phyloP scores from a whole-genome alignment of 1,140 invertebrate species.

The Nasonia vitripennis region DNA sequence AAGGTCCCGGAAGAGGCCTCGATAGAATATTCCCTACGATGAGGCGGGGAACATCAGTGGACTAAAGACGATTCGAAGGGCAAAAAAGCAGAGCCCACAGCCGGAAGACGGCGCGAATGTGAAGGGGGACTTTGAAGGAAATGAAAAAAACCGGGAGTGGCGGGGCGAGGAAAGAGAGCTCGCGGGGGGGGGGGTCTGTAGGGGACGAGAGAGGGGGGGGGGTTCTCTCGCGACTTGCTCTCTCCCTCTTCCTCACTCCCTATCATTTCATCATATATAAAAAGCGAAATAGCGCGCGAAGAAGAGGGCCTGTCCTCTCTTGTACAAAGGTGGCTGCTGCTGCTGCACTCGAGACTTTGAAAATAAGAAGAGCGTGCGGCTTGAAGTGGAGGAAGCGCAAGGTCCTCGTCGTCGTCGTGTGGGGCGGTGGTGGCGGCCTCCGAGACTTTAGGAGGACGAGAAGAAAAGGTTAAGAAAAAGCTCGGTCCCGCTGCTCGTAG shows the following conservation, averaged over 20 bases:
- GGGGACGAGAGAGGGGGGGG: neutral
- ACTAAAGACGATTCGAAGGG: neutral
- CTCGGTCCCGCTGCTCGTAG: neutral
- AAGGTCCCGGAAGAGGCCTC: conserved; percentile 28
- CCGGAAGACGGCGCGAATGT: neutral
- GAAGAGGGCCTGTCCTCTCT: conserved; percentile 58
- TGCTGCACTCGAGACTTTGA: conserved; percentile 48
- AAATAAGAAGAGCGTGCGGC: conserved; percentile 51
- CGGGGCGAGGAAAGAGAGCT: conserved; percentile 49
- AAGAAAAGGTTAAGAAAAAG: conserved; percentile 40
- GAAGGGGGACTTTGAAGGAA: conserved; percentile 22
- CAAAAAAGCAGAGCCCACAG: neutral
- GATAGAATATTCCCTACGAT: conserved; percentile 53
- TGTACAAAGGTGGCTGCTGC: conserved; percentile 52
- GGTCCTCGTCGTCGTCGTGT: neutral
- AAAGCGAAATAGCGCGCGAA: conserved; percentile 60
- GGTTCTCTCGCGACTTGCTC: conserved; percentile 30
- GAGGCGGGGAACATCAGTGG: conserved; percentile 33
- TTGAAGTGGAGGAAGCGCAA: conserved; percentile 36
- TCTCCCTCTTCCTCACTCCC: neutral
- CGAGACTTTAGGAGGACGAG: neutral
- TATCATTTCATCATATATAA: conserved; percentile 52
- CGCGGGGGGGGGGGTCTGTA: neutral
- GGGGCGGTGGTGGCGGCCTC: neutral
- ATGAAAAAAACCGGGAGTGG: conserved; percentile 25